phyloP scores from a whole-genome alignment of 2,888 invertebrate species.

The Cheiracanthium punctorium region DNA sequence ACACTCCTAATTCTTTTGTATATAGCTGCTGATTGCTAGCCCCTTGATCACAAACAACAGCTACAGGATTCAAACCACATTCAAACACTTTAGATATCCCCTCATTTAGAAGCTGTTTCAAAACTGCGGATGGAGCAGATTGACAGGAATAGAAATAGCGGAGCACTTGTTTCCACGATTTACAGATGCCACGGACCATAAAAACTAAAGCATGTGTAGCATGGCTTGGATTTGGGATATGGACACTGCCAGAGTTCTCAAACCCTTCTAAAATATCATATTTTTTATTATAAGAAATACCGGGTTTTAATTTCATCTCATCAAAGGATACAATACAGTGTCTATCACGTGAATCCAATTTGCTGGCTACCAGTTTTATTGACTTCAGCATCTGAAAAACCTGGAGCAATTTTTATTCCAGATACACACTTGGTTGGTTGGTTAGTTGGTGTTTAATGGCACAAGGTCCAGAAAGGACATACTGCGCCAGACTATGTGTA shows the following conservation, averaged over 20 bases:
- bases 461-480: too few species aligned
- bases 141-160: background rate
- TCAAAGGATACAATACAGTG: background rate
- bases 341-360: background rate
- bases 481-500: too few species aligned
- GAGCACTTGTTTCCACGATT: background rate
- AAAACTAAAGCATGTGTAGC: background rate
- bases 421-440: too few species aligned
- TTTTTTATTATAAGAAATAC: too few species aligned
- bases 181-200: background rate
- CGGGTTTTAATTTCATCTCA: conserved; percentile 3
- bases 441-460: too few species aligned
- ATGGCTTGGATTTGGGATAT: background rate
- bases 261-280: background rate
- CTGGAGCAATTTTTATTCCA: background rate
- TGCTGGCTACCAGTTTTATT: background rate
- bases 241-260: background rate
- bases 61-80: too few species aligned
- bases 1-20: background rate
- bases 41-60: background rate
- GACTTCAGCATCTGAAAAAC: background rate
- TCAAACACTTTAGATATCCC: background rate
- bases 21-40: too few species aligned
- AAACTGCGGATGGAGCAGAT: background rate
- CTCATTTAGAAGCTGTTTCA: background rate